Evolutionary conservation across 2,888 invertebrate species (phyloP).

Genomic region (Ptycholaimellus sp.): DNA sequence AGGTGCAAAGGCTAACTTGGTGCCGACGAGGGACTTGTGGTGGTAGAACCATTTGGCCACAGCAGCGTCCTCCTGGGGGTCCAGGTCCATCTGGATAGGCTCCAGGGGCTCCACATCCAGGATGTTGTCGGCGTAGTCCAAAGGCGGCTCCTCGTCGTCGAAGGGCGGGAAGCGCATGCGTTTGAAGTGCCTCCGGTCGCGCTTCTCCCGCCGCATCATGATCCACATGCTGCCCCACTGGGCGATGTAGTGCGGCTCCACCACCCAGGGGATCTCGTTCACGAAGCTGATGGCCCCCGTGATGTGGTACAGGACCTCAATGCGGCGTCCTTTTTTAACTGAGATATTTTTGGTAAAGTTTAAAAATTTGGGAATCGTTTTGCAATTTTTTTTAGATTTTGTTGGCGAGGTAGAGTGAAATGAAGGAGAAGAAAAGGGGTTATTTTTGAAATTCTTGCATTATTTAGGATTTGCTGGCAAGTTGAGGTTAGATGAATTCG

Average conservation of each 20-base stretch:
- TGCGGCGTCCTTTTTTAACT: too few relatives aligned
- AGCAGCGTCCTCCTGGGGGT: slow-evolving; percentile 51
- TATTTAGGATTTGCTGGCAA: too few relatives aligned
- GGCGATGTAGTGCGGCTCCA: slow-evolving; percentile 94
- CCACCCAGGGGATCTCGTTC: slow-evolving; percentile 98
- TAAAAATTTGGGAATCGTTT: not conserved
- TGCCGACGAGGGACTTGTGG: slow-evolving; percentile 74
- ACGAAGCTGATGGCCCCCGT: slow-evolving; percentile 99
- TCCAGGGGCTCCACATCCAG: slow-evolving; percentile 94
- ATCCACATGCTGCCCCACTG: slow-evolving; percentile 99
- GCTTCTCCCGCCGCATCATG: slow-evolving; percentile 96
- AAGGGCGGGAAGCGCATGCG: slow-evolving; percentile 98
- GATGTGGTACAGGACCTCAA: slow-evolving; percentile 61
- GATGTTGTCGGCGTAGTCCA: slow-evolving; percentile 97
- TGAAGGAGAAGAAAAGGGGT: not conserved
- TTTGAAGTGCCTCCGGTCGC: slow-evolving; percentile 93
- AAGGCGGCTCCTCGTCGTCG: slow-evolving; percentile 95
- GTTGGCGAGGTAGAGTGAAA: not conserved
- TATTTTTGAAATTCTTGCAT: not conserved
- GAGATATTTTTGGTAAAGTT: too few relatives aligned
- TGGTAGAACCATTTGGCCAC: slow-evolving; percentile 94
- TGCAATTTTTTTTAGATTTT: not conserved
- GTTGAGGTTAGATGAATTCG: too few relatives aligned
- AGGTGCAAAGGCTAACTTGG: too few relatives aligned
- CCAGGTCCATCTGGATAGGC: slow-evolving; percentile 78